A percentile compares a stretch with the other conserved stretches of the same genome.
Evolutionary conservation across 2,797 vertebrate genomes (phyloP).

Genomic region (Lates japonicus): DNA sequence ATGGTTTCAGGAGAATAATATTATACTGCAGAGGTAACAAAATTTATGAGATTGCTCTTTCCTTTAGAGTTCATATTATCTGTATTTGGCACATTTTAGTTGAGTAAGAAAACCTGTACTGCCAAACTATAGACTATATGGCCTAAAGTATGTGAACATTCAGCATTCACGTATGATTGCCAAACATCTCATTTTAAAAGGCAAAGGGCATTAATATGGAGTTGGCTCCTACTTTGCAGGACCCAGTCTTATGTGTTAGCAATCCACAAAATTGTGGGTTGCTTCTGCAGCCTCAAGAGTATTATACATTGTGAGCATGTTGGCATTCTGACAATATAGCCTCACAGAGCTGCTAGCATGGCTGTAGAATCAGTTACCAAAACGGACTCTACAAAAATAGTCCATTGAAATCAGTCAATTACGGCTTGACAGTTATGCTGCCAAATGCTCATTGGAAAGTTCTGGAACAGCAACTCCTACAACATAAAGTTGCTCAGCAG

Average conservation of each 20-base stretch:
- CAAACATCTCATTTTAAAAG: slow-evolving; percentile 5
- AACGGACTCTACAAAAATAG: neutral
- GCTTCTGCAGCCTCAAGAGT: neutral
- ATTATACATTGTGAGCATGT: neutral
- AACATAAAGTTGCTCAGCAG: neutral
- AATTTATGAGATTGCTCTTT: neutral
- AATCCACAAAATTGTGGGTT: neutral
- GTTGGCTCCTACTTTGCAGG: neutral
- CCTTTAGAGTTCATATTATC: neutral
- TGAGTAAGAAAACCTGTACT: neutral
- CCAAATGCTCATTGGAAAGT: neutral
- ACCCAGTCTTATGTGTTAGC: neutral
- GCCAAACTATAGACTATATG: neutral
- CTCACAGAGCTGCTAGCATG: neutral
- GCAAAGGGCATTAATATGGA: neutral
- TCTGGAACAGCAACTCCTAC: neutral
- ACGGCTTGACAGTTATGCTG: neutral
- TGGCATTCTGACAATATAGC: neutral
- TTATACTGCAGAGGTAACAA: slow-evolving; percentile 3
- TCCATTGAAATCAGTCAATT: neutral
- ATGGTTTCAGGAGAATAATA: neutral
- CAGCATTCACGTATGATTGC: neutral
- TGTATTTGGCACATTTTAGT: slow-evolving; percentile 1
- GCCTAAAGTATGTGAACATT: neutral
- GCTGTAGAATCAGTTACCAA: neutral